Evolutionary conservation across 2,888 invertebrate genomes (phyloP).

Genomic region (Dicyrtoma fusca): DNA sequence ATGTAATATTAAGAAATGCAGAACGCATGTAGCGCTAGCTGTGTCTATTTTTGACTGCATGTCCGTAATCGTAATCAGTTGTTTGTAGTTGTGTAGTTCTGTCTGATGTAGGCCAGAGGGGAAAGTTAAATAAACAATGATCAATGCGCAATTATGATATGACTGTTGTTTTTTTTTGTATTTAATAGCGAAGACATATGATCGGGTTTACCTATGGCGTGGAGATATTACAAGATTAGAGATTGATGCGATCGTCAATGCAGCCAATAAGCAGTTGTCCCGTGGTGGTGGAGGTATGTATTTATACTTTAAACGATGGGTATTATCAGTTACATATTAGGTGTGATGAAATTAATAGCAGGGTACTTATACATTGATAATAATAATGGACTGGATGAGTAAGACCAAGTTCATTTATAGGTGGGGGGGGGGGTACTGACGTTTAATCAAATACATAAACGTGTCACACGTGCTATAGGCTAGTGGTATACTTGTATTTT

Average conservation of each 20-base stretch:
- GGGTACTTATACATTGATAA: too few species aligned
- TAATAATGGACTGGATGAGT: too few species aligned
- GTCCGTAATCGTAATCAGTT: not conserved
- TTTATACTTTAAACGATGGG: not conserved
- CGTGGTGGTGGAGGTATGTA: conserved; percentile 73
- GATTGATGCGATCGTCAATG: conserved; percentile 88
- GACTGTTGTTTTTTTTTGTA: not conserved
- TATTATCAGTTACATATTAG: not conserved
- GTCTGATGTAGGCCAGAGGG: too few species aligned
- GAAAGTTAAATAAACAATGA: not conserved
- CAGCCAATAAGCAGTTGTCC: conserved; percentile 74
- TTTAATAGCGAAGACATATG: conserved; percentile 24
- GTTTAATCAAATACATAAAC: too few species aligned
- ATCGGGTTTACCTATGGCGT: conserved; percentile 61
- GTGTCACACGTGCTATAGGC: too few species aligned
- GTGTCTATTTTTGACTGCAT: not conserved
- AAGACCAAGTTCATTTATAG: not conserved
- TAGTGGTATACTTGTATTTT: too few species aligned
- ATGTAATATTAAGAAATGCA: too few species aligned
- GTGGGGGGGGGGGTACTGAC: too few species aligned
- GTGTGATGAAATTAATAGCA: too few species aligned
- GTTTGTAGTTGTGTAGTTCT: not conserved
- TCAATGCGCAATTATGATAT: not conserved
- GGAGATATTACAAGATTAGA: conserved; percentile 85
- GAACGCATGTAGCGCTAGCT: too few species aligned